Evolutionary conservation across 2,797 vertebrate species (phyloP), one percentile per base, ranked within the genome.

Genomic region (Gila robusta): DNA sequence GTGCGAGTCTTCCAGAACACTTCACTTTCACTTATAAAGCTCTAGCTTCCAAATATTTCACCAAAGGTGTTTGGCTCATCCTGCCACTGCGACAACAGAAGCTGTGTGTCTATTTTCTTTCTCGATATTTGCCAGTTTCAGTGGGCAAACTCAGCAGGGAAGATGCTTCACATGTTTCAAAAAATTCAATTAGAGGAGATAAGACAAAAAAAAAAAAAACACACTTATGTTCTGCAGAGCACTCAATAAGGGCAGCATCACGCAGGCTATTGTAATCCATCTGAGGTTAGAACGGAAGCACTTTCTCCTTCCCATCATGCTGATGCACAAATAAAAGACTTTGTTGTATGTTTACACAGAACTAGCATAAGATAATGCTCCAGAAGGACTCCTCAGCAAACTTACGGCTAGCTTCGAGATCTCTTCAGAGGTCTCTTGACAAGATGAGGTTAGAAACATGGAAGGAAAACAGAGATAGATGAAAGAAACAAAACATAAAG

Each of bases 71-170:
- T 91, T 86, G 28, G 37, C 83, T 39, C 19, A 70, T 76, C 80
- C 35, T 32, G 70, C 26, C 84, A 79, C 85, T 77, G 72, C 78
- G 79, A 79, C 88, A 91, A 77, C n/a, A 82, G 49, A 74, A 94
- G 92, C 89, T 92, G 91, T 92, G 90, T 76, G 89, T 91, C 81
- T 71, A 17, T 82, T 88, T 67, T 77, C 44, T 37, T 32, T 21
- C 6, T 21, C 17, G 10, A 78, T 56, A 26, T 79, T 10, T 44
- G 2, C 79, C 69, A 67, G 80, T 87, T 87, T 77, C 76, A 83
- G 70, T 19, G 70, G 70, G 56, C 84, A 91, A 91, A 89, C 87
- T 84, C 88, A 74, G 85, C 87, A 90, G 91, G 91, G 90, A 91
- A 90, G 87, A 84, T 89, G 88, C 79, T 69, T 79, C 88, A 84